Base-by-base conservation (phyloP, 2,113 vertebrate species). In the Urocynchramus pylzowi region DNA sequence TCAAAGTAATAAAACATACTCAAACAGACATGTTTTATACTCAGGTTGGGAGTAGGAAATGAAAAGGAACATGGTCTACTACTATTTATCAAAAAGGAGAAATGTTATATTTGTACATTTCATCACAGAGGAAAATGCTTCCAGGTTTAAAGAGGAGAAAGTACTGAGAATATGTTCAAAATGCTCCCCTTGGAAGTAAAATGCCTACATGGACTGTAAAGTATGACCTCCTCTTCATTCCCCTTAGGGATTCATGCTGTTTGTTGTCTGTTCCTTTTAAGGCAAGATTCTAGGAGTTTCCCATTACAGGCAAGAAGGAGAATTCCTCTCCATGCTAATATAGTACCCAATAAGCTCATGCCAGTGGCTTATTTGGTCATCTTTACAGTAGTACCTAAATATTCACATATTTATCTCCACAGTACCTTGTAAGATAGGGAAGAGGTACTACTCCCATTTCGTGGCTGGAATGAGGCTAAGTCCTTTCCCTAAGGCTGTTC, bases 211-310 rank as follows among this genome's bases (percentile, higher is more conserved):
- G 59, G 47, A 67, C 39, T 71, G 49, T 70, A 33, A 88, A 81
- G 49, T 53, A 78, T 77, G 76, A 90, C 56, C 59, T 92, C 18
- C 33, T 39, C 13, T 81, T 74, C 47, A 80, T 59, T 33, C 28
- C 84, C 93, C 94, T 70, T 56, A 75, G 95, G 89, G 84, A 94
- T 78, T 96, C n/a, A n/a, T 56, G 73, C 76, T 68, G 33, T 88
- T 95, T 94, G 65, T 92, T 93, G 65, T 52, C 41, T 83, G 22
- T 41, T 78, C 96, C 93, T 97, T 96, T 93, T 95, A 96, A 94
- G 95, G 96, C 88, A 89, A 92, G 52, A 75, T 82, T 94, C 90
- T 78, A 95, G 84, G 92, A 86, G 69, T 95, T 96, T 96, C 88
- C 73, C 90, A 96, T 94, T 94, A 81, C 64, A 90, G 60, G 80